Evolutionary conservation across 2,797 vertebrate genomes (phyloP), one percentile per base, ranked within the genome.

Genomic region (Cyclura pinguis): DNA sequence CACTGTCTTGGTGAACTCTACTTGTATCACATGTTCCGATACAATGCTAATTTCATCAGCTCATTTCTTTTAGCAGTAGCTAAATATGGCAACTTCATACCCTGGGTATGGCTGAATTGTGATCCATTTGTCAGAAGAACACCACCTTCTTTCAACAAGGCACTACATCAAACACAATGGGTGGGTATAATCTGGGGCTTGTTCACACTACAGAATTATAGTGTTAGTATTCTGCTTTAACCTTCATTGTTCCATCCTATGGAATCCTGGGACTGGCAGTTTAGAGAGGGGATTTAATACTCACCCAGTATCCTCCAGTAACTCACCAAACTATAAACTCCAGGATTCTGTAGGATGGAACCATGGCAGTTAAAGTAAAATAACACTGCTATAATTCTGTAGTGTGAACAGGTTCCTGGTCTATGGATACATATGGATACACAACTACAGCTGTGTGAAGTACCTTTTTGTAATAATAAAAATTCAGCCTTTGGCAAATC

Each of bases 361-460:
- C 20, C 20, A 62, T 62, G 59, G 59, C 59, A 62, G 20, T 62
- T 62, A 62, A 62, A 62, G 59, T 62, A 20, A 22, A 62, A 62
- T 20, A 62, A 62, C 6, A 62, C 18, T 6, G 59, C 4, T 62
- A 20, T 72, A 72, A 32, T 72, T 10, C 32, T 72, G 69, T 72
- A n/a, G 32, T n/a, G 12, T n/a, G 32, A 50, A 50, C 8, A 16
- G 16, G 16, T 2, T 2, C 35, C 32, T 32, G 7, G 2, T n/a
- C 29, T 55, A 8, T 72, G 7, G 3, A 35, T 0, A 2, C 24
- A 9, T 55, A 8, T 72, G 7, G 3, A 35, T 0, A 2, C 24
- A 12, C 50, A 67, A 76, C 35, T 85, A 80, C 1, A 2, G 20
- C 0, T 67, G n/a, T 20, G 38, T 27, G 6, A 64, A 24, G 62